Conservation (phyloP, 2,113 vertebrate species). For the Actinemys pallida region DNA sequence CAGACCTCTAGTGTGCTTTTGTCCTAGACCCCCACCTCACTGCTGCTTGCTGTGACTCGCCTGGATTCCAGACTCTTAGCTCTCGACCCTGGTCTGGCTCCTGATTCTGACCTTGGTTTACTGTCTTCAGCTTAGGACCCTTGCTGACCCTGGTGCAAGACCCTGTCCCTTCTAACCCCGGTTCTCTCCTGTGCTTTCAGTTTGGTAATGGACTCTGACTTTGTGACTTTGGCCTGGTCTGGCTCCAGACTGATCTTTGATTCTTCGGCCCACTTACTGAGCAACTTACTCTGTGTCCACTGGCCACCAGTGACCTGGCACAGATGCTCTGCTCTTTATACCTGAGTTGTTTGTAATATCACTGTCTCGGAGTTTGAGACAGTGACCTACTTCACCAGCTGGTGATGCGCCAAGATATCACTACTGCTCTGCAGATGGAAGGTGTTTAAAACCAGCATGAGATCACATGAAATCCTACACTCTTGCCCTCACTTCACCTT, state of each 20-base stretch:
- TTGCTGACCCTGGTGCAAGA: neutral
- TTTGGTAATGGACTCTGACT: neutral
- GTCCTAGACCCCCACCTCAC: neutral
- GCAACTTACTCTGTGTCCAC: neutral
- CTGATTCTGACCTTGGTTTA: neutral
- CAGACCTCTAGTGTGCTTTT: neutral
- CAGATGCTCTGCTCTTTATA: neutral
- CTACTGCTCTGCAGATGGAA: accelerated
- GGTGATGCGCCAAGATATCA: neutral
- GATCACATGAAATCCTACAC: neutral
- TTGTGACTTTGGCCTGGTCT: neutral
- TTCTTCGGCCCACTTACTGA: neutral
- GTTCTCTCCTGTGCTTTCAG: neutral
- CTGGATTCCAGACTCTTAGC: neutral
- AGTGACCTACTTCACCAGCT: neutral
- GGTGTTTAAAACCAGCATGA: neutral
- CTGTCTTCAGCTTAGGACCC: neutral
- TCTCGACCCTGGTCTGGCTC: neutral
- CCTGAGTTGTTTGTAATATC: neutral
- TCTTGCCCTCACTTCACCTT: neutral
- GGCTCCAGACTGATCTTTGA: neutral
- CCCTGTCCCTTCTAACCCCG: neutral
- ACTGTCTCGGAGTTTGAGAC: neutral
- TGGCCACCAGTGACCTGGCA: neutral
- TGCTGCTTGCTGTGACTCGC: neutral